These are phyloP conservation scores for Dunckerocampus dactyliophorus DNA, from an alignment of 2,113 vertebrate genomes.

Conservation along the genomic window DNA sequence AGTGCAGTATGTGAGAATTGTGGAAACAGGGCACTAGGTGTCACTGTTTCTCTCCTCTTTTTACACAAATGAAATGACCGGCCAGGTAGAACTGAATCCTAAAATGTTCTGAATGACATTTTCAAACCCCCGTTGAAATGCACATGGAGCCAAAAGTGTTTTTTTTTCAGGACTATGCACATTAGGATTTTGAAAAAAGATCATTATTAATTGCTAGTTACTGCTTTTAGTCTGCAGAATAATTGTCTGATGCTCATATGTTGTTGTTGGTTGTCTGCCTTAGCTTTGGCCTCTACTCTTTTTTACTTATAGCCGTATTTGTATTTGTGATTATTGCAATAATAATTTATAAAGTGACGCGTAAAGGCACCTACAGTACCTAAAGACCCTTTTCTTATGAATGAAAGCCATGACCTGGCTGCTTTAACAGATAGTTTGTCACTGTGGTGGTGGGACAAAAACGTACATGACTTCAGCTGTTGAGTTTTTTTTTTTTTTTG, in stretches of 20 bases:
- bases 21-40: constrained; percentile 32
- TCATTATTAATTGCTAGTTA: neutral
- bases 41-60: constrained; percentile 17
- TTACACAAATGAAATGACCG: neutral
- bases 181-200: neutral
- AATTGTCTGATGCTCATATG: constrained; percentile 1
- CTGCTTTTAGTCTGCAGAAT: neutral
- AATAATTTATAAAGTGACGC: constrained; percentile 21
- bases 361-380: neutral
- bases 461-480: neutral
- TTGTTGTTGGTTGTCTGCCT: constrained; percentile 14
- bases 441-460: neutral
- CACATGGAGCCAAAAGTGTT: neutral
- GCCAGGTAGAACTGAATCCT: neutral
- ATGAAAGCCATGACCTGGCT: constrained; percentile 14
- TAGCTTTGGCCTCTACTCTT: constrained; percentile 13
- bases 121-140: constrained; percentile 8
- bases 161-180: constrained; percentile 16
- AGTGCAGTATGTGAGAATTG: neutral
- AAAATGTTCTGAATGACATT: neutral
- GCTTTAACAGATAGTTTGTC: constrained; percentile 8
- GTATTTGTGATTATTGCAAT: constrained; percentile 30
- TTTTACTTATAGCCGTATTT: constrained; percentile 5
- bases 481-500: no score
- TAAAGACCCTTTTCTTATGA: constrained; percentile 11